phyloP scores from a whole-genome alignment of 2,888 invertebrate species.

The Cryptocephalus primarius region DNA sequence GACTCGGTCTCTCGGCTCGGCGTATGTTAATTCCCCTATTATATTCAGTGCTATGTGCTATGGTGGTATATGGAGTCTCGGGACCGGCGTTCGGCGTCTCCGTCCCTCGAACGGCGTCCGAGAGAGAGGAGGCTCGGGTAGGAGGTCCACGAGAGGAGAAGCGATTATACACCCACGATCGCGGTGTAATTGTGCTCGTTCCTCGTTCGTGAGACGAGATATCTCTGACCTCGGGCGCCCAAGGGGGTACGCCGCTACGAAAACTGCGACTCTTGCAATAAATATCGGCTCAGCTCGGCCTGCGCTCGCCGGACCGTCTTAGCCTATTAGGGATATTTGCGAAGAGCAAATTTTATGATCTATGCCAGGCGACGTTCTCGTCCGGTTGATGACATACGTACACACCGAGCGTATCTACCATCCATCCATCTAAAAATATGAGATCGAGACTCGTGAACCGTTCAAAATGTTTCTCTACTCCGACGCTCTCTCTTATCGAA shows the following conservation, averaged over 20 bases:
- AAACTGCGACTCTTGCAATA: constrained; percentile 17
- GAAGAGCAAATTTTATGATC: neutral
- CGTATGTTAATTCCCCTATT: constrained; percentile 40
- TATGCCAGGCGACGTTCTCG: too few species aligned
- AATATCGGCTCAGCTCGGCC: constrained; percentile 2
- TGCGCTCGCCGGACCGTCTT: neutral
- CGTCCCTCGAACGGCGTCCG: constrained; percentile 10
- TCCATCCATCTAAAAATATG: too few species aligned
- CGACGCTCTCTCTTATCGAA: too few species aligned
- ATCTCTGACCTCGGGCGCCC: constrained; percentile 29
- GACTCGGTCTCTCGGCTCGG: constrained; percentile 18
- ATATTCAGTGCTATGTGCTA: constrained; percentile 35
- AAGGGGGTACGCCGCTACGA: constrained; percentile 32
- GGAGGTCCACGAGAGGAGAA: constrained; percentile 28
- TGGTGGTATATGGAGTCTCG: constrained; percentile 24
- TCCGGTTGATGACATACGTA: too few species aligned
- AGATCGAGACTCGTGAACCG: too few species aligned
- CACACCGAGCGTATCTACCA: too few species aligned
- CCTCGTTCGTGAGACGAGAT: constrained; percentile 37
- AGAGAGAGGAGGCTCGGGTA: constrained; percentile 19
- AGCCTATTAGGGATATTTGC: constrained; percentile 2
- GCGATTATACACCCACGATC: constrained; percentile 39
- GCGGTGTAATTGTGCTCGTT: constrained; percentile 36
- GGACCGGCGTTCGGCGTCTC: constrained; percentile 11
- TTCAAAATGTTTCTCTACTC: too few species aligned